Percentiles rank a stretch among this genome's conserved stretches.
These are phyloP conservation scores for Dinocampus coccinellae DNA, from an alignment of 2,888 invertebrate genomes.

Conservation along the genomic window DNA sequence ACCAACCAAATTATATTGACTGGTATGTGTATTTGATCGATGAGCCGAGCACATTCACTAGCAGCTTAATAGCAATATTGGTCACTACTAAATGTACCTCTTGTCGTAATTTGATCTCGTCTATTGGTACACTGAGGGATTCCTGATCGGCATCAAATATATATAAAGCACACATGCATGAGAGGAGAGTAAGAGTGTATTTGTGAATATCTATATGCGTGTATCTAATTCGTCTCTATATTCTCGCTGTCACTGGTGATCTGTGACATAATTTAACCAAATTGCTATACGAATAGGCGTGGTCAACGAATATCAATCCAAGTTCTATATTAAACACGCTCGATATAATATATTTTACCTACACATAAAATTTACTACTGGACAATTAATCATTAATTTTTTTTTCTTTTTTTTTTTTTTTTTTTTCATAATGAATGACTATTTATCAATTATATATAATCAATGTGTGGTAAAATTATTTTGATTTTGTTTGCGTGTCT, in stretches of 20 bases:
- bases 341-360: conserved; percentile 41
- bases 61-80: conserved; percentile 59
- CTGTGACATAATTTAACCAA: conserved; percentile 49
- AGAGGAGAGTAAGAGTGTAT: conserved; percentile 14
- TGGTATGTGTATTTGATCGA: conserved; percentile 43
- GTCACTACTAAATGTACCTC: conserved; percentile 52
- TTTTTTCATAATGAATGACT: no score
- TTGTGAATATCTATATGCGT: conserved; percentile 8
- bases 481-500: not conserved
- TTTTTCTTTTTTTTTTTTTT: not conserved
- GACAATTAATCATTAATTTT: no score
- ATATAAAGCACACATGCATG: not conserved
- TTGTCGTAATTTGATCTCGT: conserved; percentile 46
- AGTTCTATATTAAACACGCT: conserved; percentile 45
- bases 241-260: conserved; percentile 9
- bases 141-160: conserved; percentile 37
- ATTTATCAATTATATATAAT: no score
- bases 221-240: not conserved
- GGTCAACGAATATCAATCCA: conserved; percentile 45
- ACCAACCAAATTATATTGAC: not conserved
- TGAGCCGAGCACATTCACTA: conserved; percentile 39
- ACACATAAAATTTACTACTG: conserved; percentile 49
- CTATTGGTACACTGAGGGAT: conserved; percentile 41
- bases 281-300: conserved; percentile 47
- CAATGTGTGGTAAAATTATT: not conserved